Base-by-base conservation (phyloP, 2,113 vertebrate genomes). In the Sterrhoptilus dennistouni region DNA sequence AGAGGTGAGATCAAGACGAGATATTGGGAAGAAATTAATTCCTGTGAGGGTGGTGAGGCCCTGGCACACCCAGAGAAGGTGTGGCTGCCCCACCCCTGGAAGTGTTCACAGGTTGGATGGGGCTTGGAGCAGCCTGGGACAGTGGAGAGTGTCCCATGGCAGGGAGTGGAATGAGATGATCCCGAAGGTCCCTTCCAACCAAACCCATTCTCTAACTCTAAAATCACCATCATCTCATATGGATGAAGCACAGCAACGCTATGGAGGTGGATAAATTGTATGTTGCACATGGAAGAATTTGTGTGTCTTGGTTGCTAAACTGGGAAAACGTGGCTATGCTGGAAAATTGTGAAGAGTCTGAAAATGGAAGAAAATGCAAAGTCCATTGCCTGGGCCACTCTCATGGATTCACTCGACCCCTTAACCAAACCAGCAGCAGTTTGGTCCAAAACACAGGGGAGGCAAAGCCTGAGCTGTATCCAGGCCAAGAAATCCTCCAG, bases 61-160 rank as follows among this genome's bases (percentile, higher is more conserved):
- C 29, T 83, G 78, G 29, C 47, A 53, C 29, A 31, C 6, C 16
- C 28, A 47, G 45, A 68, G 53, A 68, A 82, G 29, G 11, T 60
- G 40, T 76, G 61, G 38, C 24, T 83, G 45, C 47, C 21, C 61
- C 20, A 12, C 25, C 17, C 24, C n/a, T 82, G 45, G 38, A 40
- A 31, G 24, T 25, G 24, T 31, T 6, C n/a, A 31, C 68, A 53
- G 19, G 7, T 2, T 53, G 53, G 38, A n/a, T 6, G 3, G 8
- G 5, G 9, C n/a, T 60, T 60, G n/a, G 29, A 75, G 20, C 11
- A 60, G 1, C 11, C 4, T 60, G 78, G 16, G 0, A 0, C 10
- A n/a, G 16, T 29, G 16, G 45, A 53, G 1, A 1, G 13, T 38
- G 38, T 45, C n/a, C 45, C 20, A 14, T n/a, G 61, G 33, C 33